Percentiles rank a stretch among this genome's conserved stretches.
phyloP scores from a whole-genome alignment of 2,888 invertebrate genomes.

The Pteria penguin region DNA sequence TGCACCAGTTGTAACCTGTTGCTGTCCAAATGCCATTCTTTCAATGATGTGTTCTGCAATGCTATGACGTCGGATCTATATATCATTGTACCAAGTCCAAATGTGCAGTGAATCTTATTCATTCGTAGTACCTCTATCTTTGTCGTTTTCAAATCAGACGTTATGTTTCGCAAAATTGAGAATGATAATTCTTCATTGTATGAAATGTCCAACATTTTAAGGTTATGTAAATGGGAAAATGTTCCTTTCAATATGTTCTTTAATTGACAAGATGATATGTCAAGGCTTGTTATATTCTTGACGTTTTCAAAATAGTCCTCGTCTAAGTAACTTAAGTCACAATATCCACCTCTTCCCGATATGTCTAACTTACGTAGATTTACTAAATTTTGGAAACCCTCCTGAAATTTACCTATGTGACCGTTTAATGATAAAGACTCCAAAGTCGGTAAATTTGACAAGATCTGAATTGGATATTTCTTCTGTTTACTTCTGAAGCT shows the following conservation, averaged over 20 bases:
- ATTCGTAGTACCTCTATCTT: neutral
- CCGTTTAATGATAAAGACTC: neutral
- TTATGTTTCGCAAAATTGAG: neutral
- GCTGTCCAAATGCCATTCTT: neutral
- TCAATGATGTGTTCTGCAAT: neutral
- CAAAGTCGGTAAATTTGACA: neutral
- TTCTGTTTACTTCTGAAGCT: neutral
- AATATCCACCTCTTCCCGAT: neutral
- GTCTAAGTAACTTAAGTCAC: neutral
- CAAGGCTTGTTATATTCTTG: neutral
- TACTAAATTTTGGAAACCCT: neutral
- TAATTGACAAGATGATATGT: neutral
- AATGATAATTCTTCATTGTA: slow-evolving; percentile 5
- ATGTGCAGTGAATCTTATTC: slow-evolving; percentile 5
- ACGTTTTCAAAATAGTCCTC: neutral
- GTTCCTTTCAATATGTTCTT: neutral
- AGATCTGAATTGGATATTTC: neutral
- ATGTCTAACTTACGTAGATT: neutral
- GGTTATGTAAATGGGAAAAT: neutral
- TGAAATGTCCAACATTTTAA: neutral
- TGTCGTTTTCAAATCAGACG: neutral
- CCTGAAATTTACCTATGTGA: neutral
- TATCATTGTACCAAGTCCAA: neutral
- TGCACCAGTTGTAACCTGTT: neutral
- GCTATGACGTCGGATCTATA: neutral